Conservation (phyloP, 1,140 invertebrate genomes). For the Heterodera schachtii region DNA sequence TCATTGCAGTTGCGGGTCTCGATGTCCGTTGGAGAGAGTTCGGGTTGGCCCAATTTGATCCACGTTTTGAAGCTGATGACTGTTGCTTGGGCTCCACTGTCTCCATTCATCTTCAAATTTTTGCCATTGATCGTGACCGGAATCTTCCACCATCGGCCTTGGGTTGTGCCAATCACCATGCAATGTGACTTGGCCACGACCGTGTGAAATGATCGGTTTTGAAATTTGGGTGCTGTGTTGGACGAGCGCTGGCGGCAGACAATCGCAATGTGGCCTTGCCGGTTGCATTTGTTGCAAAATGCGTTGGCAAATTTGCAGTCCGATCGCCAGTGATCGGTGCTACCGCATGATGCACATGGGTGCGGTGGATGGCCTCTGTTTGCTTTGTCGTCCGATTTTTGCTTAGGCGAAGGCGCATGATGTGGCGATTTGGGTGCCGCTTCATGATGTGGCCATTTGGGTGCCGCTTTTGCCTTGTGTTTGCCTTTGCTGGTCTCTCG, state of each 20-base stretch:
- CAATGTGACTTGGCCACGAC: background rate
- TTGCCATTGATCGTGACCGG: background rate
- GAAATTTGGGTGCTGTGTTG: background rate
- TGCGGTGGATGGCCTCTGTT: no score
- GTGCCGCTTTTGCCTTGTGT: no score
- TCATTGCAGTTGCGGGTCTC: slow-evolving; percentile 16
- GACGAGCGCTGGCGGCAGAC: background rate
- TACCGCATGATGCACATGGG: no score
- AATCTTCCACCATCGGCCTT: background rate
- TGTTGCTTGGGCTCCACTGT: slow-evolving; percentile 7
- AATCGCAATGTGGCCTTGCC: slow-evolving; percentile 5
- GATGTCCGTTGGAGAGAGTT: background rate
- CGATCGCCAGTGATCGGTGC: background rate
- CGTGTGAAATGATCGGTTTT: background rate
- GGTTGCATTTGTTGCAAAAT: background rate
- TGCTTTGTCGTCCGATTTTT: no score
- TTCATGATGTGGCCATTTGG: no score
- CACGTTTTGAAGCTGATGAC: background rate
- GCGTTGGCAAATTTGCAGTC: slow-evolving; percentile 1
- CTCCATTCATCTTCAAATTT: background rate
- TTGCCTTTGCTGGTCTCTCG: no score
- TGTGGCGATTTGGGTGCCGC: no score
- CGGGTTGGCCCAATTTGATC: slow-evolving; percentile 9
- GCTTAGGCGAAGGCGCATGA: no score
- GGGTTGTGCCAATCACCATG: background rate